Percentiles rank a stretch among this genome's conserved stretches.
Evolutionary conservation across 2,113 vertebrate genomes (phyloP).

Genomic region (Vulpes lagopus): DNA sequence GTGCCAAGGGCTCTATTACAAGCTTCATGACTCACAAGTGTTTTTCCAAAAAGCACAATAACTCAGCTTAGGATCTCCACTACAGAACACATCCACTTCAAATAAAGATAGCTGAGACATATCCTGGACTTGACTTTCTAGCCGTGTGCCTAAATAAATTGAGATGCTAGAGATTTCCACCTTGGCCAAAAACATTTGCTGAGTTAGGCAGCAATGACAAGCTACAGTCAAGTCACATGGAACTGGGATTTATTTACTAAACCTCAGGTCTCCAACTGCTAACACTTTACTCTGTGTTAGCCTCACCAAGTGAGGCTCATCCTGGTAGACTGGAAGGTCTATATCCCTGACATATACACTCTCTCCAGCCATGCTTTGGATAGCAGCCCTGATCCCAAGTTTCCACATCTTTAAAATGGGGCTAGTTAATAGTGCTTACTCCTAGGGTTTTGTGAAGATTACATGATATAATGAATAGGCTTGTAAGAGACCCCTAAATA

Average conservation of each 20-base stretch:
- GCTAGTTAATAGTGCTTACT: neutral
- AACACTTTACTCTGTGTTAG: neutral
- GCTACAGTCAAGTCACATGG: neutral
- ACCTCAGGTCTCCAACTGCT: neutral
- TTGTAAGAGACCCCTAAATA: neutral
- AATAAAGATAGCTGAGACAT: neutral
- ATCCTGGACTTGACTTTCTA: neutral
- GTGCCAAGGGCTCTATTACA: neutral
- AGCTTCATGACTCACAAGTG: neutral
- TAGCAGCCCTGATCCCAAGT: neutral
- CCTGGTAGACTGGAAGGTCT: neutral
- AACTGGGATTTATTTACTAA: neutral
- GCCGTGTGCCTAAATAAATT: neutral
- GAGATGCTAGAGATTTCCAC: neutral
- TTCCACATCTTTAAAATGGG: neutral
- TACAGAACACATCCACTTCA: neutral
- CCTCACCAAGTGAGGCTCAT: neutral
- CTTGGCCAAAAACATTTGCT: neutral
- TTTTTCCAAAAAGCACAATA: neutral
- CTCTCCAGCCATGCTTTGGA: neutral
- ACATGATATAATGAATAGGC: neutral
- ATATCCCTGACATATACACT: neutral
- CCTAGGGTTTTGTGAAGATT: neutral
- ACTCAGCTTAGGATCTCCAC: neutral
- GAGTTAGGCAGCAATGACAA: neutral